A percentile compares a stretch with the other conserved stretches of the same genome.
Conservation (phyloP, 2,797 vertebrate species). For the Erethizon dorsatum region DNA sequence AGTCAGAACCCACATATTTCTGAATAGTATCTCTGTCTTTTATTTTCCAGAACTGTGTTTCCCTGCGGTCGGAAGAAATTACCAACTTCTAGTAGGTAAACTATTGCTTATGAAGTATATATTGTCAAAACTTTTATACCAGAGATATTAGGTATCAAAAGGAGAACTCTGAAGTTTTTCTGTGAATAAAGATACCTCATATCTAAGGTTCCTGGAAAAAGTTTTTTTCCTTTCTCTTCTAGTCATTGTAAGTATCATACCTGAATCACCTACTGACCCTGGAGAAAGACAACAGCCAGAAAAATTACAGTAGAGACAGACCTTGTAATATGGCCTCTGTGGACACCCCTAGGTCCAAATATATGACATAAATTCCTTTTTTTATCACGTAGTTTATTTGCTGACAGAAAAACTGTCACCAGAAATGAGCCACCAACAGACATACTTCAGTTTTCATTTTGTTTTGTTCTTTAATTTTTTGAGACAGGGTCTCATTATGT, state of each 20-base stretch:
- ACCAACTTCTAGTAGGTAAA: background rate
- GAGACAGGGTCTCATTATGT: background rate
- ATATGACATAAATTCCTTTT: background rate
- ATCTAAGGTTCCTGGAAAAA: conserved; percentile 4
- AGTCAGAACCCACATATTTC: background rate
- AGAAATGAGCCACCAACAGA: background rate
- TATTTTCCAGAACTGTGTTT: background rate
- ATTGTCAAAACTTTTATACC: background rate
- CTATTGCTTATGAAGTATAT: background rate
- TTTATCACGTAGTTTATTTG: background rate
- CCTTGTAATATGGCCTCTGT: background rate
- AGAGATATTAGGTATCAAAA: background rate
- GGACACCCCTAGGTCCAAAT: background rate
- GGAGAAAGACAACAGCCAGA: background rate
- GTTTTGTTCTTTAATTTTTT: background rate
- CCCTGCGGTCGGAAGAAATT: background rate
- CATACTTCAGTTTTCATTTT: background rate
- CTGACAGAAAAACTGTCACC: background rate
- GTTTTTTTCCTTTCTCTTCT: background rate
- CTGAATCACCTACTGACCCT: background rate
- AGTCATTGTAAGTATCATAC: background rate
- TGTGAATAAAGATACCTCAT: conserved; percentile 1
- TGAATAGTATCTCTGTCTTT: background rate
- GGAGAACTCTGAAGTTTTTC: conserved; percentile 18
- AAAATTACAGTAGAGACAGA: background rate